These are phyloP conservation scores for Bombus superbus DNA, from an alignment of 1,140 invertebrate genomes.

Conservation along the genomic window DNA sequence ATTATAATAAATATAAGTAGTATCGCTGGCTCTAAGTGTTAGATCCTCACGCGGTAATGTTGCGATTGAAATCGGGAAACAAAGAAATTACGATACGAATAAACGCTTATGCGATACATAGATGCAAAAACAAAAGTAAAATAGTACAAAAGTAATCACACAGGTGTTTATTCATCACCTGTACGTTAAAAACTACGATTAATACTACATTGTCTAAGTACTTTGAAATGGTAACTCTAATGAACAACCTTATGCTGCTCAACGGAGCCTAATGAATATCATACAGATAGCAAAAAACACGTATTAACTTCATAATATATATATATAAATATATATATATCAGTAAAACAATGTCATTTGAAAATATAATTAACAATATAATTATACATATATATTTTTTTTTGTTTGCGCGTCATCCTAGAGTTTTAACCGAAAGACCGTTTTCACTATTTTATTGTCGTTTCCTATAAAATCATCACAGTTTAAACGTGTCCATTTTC, in stretches of 20 bases:
- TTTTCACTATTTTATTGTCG: conserved; percentile 48
- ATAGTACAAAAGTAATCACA: conserved; percentile 43
- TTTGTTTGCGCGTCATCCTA: conserved; percentile 24
- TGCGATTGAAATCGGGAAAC: conserved; percentile 8
- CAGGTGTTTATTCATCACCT: not conserved
- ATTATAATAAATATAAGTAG: conserved; percentile 57
- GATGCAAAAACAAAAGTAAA: conserved; percentile 22
- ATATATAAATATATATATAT: not conserved
- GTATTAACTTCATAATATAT: conserved; percentile 12
- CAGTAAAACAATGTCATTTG: conserved; percentile 22
- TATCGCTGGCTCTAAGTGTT: conserved; percentile 24
- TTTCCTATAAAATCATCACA: conserved; percentile 50
- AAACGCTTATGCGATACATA: conserved; percentile 17
- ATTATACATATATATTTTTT: not conserved
- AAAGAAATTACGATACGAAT: conserved; percentile 87
- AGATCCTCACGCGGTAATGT: conserved; percentile 13
- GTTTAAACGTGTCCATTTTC: conserved; percentile 27
- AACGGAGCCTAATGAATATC: conserved; percentile 38
- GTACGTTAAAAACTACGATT: conserved; percentile 50
- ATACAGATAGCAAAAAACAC: conserved; percentile 40
- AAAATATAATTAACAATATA: conserved; percentile 42
- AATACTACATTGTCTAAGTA: conserved; percentile 64
- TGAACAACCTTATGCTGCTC: conserved; percentile 48
- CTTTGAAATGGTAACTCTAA: conserved; percentile 61
- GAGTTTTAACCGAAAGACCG: conserved; percentile 25